Conservation (phyloP, 2,113 vertebrate species). For the Pachypanchax playfairii region DNA sequence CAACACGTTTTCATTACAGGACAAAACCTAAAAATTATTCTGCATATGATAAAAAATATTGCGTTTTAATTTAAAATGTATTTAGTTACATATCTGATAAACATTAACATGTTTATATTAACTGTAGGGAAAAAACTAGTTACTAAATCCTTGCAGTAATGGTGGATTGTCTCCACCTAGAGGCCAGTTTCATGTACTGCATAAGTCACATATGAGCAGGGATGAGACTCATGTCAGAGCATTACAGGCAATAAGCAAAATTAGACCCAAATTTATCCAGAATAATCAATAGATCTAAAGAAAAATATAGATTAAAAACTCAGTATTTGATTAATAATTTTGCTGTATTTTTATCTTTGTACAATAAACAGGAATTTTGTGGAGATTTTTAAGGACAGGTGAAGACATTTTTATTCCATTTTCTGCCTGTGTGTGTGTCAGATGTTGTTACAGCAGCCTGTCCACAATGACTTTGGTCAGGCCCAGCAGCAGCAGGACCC, state of each 20-base stretch:
- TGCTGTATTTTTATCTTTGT: no score
- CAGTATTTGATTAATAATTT: no score
- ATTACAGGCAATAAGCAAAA: background rate
- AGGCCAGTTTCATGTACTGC: conserved; percentile 23
- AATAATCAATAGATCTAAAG: no score
- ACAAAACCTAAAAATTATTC: background rate
- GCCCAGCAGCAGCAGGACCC: conserved; percentile 68
- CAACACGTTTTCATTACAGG: background rate
- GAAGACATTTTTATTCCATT: no score
- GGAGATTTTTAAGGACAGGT: no score
- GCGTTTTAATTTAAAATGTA: no score
- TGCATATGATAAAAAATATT: no score
- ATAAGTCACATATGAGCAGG: background rate
- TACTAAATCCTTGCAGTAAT: conserved; percentile 5
- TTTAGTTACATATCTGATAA: background rate
- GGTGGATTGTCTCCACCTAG: conserved; percentile 61
- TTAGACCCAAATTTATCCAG: background rate
- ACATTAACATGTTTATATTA: background rate
- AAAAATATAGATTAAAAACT: no score
- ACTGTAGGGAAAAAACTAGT: conserved; percentile 9
- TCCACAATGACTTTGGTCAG: conserved; percentile 59
- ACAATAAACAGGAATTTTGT: no score
- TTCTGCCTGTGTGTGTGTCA: conserved; percentile 51
- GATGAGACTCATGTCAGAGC: no score
- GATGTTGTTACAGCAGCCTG: conserved; percentile 84